Base-by-base conservation (phyloP, 2,113 vertebrate genomes). In the Sturnira hondurensis region DNA sequence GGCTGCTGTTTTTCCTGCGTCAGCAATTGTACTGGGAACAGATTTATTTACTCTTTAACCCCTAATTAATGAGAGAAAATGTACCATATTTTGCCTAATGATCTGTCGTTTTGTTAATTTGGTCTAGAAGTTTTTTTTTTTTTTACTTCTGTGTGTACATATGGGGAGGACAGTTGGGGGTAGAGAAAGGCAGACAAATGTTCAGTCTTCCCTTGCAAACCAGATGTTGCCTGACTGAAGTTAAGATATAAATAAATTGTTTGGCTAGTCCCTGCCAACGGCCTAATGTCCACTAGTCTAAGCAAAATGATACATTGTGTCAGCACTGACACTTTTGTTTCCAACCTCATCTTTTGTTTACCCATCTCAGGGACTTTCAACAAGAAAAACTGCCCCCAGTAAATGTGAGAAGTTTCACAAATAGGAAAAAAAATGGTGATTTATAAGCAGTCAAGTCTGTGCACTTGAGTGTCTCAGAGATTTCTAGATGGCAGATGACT, bases 151-250 rank as follows among this genome's bases (percentile, higher is more conserved):
- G 17, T 96, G 90, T 71, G 63, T 92, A 63, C 90, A 96, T 95
- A 96, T 88, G 90, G 80, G 45, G 17, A 96, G 84, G 65, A 81
- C 81, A 90, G 94, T 74, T 58, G 84, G 54, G 38, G 63, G 50
- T 38, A 95, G 56, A 82, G 65, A 93, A 87, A 93, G 38, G 87
- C 70, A 96, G 87, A 96, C 76, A 50, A 65, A 85, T 95, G 81
- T 90, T 97, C 95, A 85, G 31, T 90, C 70, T 96, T 94, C 52
- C 81, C 24, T 85, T 33, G 36, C 31, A 94, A 91, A 94, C 76
- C 96, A 97, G 96, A 96, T 96, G 95, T 90, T 96, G 87, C 87
- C 87, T 93, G 83, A 84, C 84, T 93, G 88, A 41, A 78, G 92
- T 70, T 47, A 67, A 96, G 91, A 96, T 67, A 86, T 45, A 38